A percentile compares a stretch with the other conserved stretches of the same genome.
phyloP scores from a whole-genome alignment of 2,888 invertebrate genomes.

The Lottia scabra region DNA sequence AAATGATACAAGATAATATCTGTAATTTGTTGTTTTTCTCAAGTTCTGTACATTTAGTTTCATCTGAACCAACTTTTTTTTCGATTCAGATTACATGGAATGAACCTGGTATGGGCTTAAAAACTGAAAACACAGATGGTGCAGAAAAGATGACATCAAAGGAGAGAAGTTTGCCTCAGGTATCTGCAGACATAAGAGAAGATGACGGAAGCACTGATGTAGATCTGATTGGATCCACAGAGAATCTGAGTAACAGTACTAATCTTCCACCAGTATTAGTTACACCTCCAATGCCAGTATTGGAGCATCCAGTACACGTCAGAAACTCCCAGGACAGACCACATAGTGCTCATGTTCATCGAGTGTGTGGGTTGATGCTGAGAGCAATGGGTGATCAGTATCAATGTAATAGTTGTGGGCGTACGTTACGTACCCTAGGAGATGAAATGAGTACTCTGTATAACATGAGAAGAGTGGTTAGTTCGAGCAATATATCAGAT shows the following conservation, averaged over 20 bases:
- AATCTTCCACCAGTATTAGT: no score
- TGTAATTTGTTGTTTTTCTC: no score
- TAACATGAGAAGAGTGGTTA: constrained; percentile 21
- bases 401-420: constrained; percentile 40
- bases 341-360: constrained; percentile 21
- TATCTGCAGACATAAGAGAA: no score
- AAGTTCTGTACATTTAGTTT: no score
- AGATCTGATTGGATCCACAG: no score
- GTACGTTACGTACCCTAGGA: constrained; percentile 42
- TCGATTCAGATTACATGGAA: no score
- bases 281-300: not conserved
- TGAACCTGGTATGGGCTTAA: not conserved
- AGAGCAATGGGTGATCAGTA: constrained; percentile 48
- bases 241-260: no score
- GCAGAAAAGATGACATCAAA: no score
- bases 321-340: constrained; percentile 14
- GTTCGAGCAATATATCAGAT: constrained; percentile 19
- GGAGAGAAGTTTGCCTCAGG: no score
- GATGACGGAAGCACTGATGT: no score
- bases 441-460: constrained; percentile 36
- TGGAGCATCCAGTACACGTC: not conserved
- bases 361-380: constrained; percentile 43
- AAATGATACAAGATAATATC: no score
- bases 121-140: not conserved
- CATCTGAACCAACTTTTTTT: no score